Base-by-base conservation (phyloP, 2,113 vertebrate genomes). In the Odontesthes bonariensis region DNA sequence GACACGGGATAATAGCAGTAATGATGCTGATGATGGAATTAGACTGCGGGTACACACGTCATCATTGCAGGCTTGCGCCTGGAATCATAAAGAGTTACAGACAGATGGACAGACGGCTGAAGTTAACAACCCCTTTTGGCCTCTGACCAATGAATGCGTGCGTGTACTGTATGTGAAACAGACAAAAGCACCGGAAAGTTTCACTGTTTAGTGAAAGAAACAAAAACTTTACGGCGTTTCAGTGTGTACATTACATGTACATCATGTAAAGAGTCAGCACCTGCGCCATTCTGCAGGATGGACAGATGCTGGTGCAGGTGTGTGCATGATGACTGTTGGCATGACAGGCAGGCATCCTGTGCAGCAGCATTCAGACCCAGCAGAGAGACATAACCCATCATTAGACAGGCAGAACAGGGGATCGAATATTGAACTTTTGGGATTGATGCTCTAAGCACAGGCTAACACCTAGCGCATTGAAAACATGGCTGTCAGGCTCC, bases 11-110 rank as follows among this genome's bases (percentile, higher is more conserved):
- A 94, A 94, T 94, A 92, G 91, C 92, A 92, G 91, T 94, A 93
- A 95, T 94, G 92, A 94, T 93, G 92, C 86, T 82, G 91, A 89
- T 94, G 94, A 95, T 94, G 93, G 89, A 91, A 88, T 90, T 88
- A 91, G 92, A 91, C 90, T 88, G 81, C 69, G 72, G 92, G 86
- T 75, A 86, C 87, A 89, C 87, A 91, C 88, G 92, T 90, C 86
- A 90, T 87, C 83, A 76, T 82, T 75, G 77, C 74, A 79, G 75
- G 54, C 68, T 49, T 86, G 85, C 85, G 84, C 49, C 75, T 82
- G 81, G 90, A 93, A 92, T 93, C 75, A 77, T 74, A 92, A 92
- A 89, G 75, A 69, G 75, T 60, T 88, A 78, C 8, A 23, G 81
- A 89, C 76, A 78, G 81, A 86, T 83, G 83, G 78, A 83, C 1